Evolutionary conservation across 2,888 invertebrate genomes (phyloP).

Genomic region (Cephus spinipes): DNA sequence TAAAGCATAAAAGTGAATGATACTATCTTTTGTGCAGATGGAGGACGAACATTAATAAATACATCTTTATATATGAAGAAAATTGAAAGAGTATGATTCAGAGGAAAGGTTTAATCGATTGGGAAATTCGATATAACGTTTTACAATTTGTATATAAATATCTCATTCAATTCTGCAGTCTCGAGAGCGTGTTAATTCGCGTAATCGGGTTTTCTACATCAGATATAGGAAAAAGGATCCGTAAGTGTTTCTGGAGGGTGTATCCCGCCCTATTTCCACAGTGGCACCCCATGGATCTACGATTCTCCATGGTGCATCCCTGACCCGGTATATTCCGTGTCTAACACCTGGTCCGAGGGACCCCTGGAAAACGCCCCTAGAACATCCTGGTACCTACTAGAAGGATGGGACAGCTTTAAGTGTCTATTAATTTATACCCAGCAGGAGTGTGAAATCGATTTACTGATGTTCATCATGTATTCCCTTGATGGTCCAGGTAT

Average conservation of each 20-base stretch:
- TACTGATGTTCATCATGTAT: slow-evolving; percentile 22
- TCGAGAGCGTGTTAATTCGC: slow-evolving; percentile 1
- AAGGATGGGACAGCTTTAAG: slow-evolving; percentile 35
- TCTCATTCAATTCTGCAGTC: background rate
- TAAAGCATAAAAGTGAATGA: too few species aligned
- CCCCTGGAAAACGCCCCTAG: slow-evolving; percentile 21
- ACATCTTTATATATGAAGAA: background rate
- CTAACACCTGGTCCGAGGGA: slow-evolving; percentile 50
- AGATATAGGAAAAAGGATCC: slow-evolving; percentile 1
- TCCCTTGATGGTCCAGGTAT: background rate
- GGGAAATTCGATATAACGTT: background rate
- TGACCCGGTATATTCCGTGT: slow-evolving; percentile 30
- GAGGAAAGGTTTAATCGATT: background rate
- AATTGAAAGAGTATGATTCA: background rate
- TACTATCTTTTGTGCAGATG: too few species aligned
- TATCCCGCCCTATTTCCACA: background rate
- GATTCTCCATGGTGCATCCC: slow-evolving; percentile 48
- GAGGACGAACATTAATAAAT: too few species aligned
- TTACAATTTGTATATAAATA: background rate
- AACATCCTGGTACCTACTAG: slow-evolving; percentile 42
- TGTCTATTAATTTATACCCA: slow-evolving; percentile 60
- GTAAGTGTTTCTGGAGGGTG: slow-evolving; percentile 6
- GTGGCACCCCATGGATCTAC: slow-evolving; percentile 26
- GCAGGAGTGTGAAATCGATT: slow-evolving; percentile 57
- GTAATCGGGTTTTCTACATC: background rate